These are phyloP conservation scores for Lasioglossum malachurum DNA, from an alignment of 2,888 invertebrate genomes.

Conservation along the genomic window DNA sequence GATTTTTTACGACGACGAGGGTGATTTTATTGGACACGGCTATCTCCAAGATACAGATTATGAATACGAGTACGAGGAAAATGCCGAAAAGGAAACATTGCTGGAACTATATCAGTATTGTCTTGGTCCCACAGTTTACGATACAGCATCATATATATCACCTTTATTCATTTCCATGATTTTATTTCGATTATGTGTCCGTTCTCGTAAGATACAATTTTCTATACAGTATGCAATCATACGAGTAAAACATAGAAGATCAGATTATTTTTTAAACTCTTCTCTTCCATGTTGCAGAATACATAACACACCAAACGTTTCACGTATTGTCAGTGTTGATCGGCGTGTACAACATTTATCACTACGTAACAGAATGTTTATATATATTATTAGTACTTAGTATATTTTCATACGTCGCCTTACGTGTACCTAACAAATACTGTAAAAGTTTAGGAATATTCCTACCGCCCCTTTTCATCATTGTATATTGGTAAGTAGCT, in stretches of 20 bases:
- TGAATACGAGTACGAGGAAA: constrained; percentile 76
- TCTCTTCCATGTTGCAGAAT: constrained; percentile 67
- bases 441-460: constrained; percentile 74
- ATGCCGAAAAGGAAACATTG: constrained; percentile 74
- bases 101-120: constrained; percentile 79
- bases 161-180: constrained; percentile 77
- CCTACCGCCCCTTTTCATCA: constrained; percentile 78
- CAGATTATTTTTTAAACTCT: neutral
- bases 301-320: constrained; percentile 67
- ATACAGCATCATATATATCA: constrained; percentile 77
- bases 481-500: constrained; percentile 79
- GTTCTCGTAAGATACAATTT: constrained; percentile 72
- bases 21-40: constrained; percentile 74
- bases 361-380: constrained; percentile 80
- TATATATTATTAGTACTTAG: constrained; percentile 75
- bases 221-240: constrained; percentile 4
- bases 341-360: constrained; percentile 77
- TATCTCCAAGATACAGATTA: constrained; percentile 77
- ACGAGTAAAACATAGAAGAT: neutral
- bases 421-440: constrained; percentile 73
- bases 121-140: constrained; percentile 77
- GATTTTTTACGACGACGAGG: constrained; percentile 76
- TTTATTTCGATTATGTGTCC: constrained; percentile 76
- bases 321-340: constrained; percentile 75
- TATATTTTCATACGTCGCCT: constrained; percentile 74